Evolutionary conservation across 2,888 invertebrate species (phyloP).

Genomic region (Bellardia bayeri): DNA sequence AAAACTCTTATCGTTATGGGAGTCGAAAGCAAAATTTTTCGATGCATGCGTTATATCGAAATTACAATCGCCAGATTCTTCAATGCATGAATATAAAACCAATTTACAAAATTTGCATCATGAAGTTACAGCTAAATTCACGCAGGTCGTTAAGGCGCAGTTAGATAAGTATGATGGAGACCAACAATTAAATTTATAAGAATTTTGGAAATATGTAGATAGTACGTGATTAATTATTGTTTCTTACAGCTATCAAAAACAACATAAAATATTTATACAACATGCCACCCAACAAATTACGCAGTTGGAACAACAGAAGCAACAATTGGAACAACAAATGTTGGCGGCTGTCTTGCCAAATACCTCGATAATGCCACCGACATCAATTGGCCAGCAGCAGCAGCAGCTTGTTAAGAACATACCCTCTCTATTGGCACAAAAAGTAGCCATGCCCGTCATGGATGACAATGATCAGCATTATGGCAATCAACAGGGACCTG

Average conservation of each 20-base stretch:
- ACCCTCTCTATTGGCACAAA: conserved; percentile 83
- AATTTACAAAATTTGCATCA: conserved; percentile 92
- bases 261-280: conserved; percentile 97
- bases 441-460: conserved; percentile 81
- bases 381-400: conserved; percentile 75
- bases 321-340: conserved; percentile 85
- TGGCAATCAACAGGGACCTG: conserved; percentile 35
- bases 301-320: conserved; percentile 92
- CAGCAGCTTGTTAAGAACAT: conserved; percentile 71
- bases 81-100: conserved; percentile 95
- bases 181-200: neutral
- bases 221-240: neutral
- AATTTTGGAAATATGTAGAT: neutral
- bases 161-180: conserved; percentile 88
- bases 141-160: conserved; percentile 91
- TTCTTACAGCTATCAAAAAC: conserved; percentile 90
- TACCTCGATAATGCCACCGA: conserved; percentile 77
- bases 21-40: conserved; percentile 96
- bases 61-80: conserved; percentile 93
- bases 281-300: conserved; percentile 96
- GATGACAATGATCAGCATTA: conserved; percentile 67
- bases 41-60: conserved; percentile 92
- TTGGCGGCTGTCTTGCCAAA: conserved; percentile 77
- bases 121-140: conserved; percentile 90
- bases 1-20: conserved; percentile 97